These are phyloP conservation scores for Enteromius radiatus DNA, from an alignment of 2,797 vertebrate species.

Conservation along the genomic window DNA sequence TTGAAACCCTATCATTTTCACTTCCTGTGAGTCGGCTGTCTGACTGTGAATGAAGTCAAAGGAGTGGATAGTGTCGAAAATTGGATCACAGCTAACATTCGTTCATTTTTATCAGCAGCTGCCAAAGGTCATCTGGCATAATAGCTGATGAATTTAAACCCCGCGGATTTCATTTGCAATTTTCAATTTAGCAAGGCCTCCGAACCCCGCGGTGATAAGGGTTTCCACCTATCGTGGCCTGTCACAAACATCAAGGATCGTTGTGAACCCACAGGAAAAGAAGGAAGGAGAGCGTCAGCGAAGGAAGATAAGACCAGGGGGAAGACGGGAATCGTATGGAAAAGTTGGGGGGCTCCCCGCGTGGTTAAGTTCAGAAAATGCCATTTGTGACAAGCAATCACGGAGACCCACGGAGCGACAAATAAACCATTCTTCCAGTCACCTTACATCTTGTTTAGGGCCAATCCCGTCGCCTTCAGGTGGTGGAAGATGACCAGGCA, in stretches of 20 bases:
- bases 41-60: constrained; percentile 92
- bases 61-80: constrained; percentile 94
- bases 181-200: constrained; percentile 98
- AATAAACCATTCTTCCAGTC: constrained; percentile 45
- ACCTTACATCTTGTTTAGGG: constrained; percentile 5
- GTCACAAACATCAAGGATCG: constrained; percentile 97
- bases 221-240: constrained; percentile 95
- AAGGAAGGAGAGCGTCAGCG: constrained; percentile 51
- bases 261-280: constrained; percentile 82
- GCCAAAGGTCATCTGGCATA: constrained; percentile 99
- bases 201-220: constrained; percentile 93
- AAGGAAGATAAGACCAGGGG: constrained; percentile 85
- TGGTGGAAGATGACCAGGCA: background rate
- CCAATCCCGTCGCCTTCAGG: background rate
- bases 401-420: constrained; percentile 78
- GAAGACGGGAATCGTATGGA: constrained; percentile 75
- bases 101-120: constrained; percentile 98
- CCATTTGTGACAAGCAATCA: constrained; percentile 80
- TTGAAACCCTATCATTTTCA: constrained; percentile 99
- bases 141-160: constrained; percentile 98
- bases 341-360: constrained; percentile 79
- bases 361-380: constrained; percentile 82
- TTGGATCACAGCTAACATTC: constrained; percentile 98
- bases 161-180: constrained; percentile 99
- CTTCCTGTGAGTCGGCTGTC: constrained; percentile 89